A percentile compares a stretch with the other conserved stretches of the same genome.
phyloP scores from a whole-genome alignment of 2,113 vertebrate genomes.

The Larimichthys crocea region DNA sequence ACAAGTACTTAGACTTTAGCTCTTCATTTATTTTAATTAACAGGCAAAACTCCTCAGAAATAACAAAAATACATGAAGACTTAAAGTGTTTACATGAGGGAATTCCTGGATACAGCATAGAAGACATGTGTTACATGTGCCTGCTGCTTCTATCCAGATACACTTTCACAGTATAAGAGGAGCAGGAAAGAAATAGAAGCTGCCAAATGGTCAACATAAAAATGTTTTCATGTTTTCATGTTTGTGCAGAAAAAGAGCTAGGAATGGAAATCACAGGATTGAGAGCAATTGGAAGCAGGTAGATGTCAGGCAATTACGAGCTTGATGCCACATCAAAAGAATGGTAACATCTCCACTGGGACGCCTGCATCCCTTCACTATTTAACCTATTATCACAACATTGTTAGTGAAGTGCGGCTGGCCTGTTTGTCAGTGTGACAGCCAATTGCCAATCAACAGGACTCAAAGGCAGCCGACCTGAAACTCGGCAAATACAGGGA shows the following conservation, averaged over 20 bases:
- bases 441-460: constrained; percentile 41
- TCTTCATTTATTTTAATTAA: background rate
- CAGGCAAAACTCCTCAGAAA: background rate
- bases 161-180: background rate
- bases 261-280: background rate
- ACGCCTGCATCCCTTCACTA: constrained; percentile 12
- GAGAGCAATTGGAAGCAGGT: constrained; percentile 1
- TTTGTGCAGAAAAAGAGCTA: background rate
- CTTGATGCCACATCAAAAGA: constrained; percentile 25
- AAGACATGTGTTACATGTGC: background rate
- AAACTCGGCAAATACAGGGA: constrained; percentile 41
- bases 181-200: too few species aligned
- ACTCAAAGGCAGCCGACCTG: constrained; percentile 47
- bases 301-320: constrained; percentile 22
- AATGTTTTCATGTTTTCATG: background rate
- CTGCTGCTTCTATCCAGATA: background rate
- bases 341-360: constrained; percentile 25
- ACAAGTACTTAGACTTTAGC: background rate
- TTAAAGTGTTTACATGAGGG: background rate
- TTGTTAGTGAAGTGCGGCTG: constrained; percentile 17
- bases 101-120: background rate
- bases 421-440: constrained; percentile 13
- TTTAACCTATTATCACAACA: constrained; percentile 56
- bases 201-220: background rate
- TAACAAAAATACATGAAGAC: background rate